Evolutionary conservation across 1,140 invertebrate species (phyloP), one percentile per base, ranked within the genome.

Genomic region (Halotydeus destructor): DNA sequence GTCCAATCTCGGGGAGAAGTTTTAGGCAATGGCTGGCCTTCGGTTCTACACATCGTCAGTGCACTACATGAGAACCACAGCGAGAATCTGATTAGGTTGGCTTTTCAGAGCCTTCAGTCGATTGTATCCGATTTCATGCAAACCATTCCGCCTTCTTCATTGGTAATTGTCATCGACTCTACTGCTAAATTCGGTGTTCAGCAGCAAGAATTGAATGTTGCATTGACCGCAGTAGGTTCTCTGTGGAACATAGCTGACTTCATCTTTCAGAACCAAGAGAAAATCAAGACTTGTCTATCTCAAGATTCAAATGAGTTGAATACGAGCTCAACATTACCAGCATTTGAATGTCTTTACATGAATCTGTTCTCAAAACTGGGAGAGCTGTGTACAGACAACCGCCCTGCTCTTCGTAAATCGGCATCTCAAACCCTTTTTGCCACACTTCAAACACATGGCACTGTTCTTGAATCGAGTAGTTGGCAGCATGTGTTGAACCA

Each of bases 241-340:
- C 79, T 96, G 78, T 96, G 88, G 88, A 94, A 94, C 57, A 88
- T 94, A 54, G 86, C 85, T 2, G 88, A 94, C 62, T 89, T 88
- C 57, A 78, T 94, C 52, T 88, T 80, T 63, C 84, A 93, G 68
- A 91, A 91, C 63, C 76, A 85, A 56, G 76, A 82, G 50, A 81
- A 82, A 62, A 69, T 94, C 44, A 71, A 70, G 52, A 66, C 68
- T 46, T 73, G 72, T 28, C 61, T 82, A 38, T 67, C 67, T 41
- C 69, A 70, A 53, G 75, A 34, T 38, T 25, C 41, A 16, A 35
- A 48, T 25, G 39, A 47, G 35, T 38, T 34, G 27, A 3, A 24
- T 9, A 9, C 23, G 8, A 14, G 14, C 14, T 38, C 33, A 28
- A 46, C 34, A 1, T 46, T 62, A 67, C 75, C 79, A 11, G 74